Evolutionary conservation across 2,888 invertebrate species (phyloP).

Genomic region (Nemoura dubitans): DNA sequence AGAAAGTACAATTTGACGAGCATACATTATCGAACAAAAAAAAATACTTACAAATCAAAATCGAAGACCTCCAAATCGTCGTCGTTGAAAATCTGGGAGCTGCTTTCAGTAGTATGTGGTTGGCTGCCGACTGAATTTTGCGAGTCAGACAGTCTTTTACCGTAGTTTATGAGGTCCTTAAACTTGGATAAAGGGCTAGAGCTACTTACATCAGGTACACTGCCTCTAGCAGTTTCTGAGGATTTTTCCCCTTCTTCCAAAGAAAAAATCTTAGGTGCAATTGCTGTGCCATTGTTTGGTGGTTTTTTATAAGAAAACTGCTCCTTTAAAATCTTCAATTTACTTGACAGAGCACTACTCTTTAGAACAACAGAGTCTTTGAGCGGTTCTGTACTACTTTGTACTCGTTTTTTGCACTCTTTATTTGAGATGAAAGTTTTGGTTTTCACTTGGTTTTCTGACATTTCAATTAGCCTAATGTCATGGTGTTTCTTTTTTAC

Average conservation of each 20-base stretch:
- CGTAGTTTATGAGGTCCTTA: conserved; percentile 41
- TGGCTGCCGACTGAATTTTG: conserved; percentile 21
- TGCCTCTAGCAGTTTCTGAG: not conserved
- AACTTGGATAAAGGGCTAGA: not conserved
- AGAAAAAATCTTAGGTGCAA: too few relatives aligned
- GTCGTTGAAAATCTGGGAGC: not conserved
- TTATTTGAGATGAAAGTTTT: not conserved
- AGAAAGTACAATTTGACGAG: not conserved
- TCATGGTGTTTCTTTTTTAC: not conserved
- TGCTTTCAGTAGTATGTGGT: not conserved
- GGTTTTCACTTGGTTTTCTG: not conserved
- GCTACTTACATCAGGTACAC: not conserved
- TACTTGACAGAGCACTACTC: not conserved
- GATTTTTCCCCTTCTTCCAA: not conserved
- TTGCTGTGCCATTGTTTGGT: not conserved
- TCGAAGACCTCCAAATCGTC: conserved; percentile 14
- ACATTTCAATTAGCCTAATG: not conserved
- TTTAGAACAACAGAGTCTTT: not conserved
- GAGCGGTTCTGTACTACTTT: not conserved
- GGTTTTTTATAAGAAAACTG: conserved; percentile 40
- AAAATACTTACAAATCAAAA: conserved; percentile 22
- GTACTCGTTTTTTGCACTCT: not conserved
- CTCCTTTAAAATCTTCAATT: conserved; percentile 35
- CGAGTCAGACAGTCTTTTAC: conserved; percentile 41
- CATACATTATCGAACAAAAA: not conserved